phyloP scores from a whole-genome alignment of 1,140 invertebrate genomes.

The Zaprionus vittiger region DNA sequence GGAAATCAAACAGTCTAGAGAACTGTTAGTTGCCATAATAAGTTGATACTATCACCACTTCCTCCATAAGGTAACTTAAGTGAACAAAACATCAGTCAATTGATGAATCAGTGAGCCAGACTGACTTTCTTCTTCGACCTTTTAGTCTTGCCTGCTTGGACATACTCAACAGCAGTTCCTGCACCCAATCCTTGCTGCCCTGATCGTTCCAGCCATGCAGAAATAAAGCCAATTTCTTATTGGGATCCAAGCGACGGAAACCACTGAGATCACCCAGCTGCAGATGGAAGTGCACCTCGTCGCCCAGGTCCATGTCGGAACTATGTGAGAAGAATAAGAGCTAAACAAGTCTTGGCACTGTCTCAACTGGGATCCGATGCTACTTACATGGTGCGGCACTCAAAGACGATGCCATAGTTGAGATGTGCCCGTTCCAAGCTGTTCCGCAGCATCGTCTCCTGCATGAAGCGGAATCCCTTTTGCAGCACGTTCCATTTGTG shows the following conservation, averaged over 20 bases:
- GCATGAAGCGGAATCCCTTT: constrained; percentile 67
- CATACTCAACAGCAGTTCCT: constrained; percentile 70
- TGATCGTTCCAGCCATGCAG: constrained; percentile 83
- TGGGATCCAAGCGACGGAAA: constrained; percentile 65
- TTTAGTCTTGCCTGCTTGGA: not conserved
- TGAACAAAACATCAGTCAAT: too few relatives aligned
- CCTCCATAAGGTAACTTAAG: too few relatives aligned
- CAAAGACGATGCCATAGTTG: constrained; percentile 77
- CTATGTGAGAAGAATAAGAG: constrained; percentile 19
- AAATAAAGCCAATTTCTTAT: constrained; percentile 73
- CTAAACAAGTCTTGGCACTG: not conserved
- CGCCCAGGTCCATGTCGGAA: constrained; percentile 60
- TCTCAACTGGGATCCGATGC: not conserved
- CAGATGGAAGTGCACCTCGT: constrained; percentile 70
- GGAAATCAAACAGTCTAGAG: too few relatives aligned
- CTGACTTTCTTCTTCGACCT: not conserved
- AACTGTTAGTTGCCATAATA: too few relatives aligned
- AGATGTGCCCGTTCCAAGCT: constrained; percentile 75
- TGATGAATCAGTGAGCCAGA: too few relatives aligned
- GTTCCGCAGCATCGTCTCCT: constrained; percentile 73
- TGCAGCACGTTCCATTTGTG: constrained; percentile 68
- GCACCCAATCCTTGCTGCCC: constrained; percentile 79
- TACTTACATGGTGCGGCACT: constrained; percentile 78
- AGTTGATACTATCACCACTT: too few relatives aligned
- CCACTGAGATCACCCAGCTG: constrained; percentile 74